Percentiles rank a stretch among this genome's conserved stretches.
phyloP scores from a whole-genome alignment of 2,888 invertebrate genomes.

The Himalopsyche japonica region DNA sequence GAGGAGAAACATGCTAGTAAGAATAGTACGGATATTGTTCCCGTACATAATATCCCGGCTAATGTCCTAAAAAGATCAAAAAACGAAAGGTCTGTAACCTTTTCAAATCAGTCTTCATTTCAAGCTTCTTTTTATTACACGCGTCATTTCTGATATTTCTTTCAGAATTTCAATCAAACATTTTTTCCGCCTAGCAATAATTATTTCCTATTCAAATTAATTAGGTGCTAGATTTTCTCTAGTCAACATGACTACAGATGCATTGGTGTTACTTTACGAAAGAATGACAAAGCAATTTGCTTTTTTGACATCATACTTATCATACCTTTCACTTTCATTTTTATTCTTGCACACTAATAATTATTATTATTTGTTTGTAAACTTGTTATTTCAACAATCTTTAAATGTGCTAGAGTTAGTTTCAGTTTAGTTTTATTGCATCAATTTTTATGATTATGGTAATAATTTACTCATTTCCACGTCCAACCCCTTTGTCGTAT shows the following conservation, averaged over 20 bases:
- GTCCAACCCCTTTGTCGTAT: too few species aligned
- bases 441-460: too few species aligned
- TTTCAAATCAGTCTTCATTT: conserved; percentile 2
- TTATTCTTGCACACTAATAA: not conserved
- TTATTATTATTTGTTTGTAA: not conserved
- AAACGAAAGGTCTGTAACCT: conserved; percentile 23
- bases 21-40: conserved; percentile 30
- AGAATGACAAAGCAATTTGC: not conserved
- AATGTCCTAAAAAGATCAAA: conserved; percentile 14
- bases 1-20: conserved; percentile 26
- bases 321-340: not conserved
- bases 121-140: conserved; percentile 18
- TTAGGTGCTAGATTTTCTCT: not conserved
- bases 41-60: conserved; percentile 29
- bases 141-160: conserved; percentile 11
- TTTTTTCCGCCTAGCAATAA: not conserved
- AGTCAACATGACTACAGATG: not conserved
- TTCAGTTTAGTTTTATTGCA: not conserved
- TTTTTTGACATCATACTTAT: not conserved
- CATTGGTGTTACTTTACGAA: not conserved
- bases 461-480: too few species aligned
- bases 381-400: not conserved
- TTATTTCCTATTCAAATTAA: not conserved
- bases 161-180: not conserved
- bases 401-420: not conserved